Evolutionary conservation across 2,797 vertebrate species (phyloP), one percentile per base, ranked within the genome.

Genomic region (Arrhamphus sclerolepis): DNA sequence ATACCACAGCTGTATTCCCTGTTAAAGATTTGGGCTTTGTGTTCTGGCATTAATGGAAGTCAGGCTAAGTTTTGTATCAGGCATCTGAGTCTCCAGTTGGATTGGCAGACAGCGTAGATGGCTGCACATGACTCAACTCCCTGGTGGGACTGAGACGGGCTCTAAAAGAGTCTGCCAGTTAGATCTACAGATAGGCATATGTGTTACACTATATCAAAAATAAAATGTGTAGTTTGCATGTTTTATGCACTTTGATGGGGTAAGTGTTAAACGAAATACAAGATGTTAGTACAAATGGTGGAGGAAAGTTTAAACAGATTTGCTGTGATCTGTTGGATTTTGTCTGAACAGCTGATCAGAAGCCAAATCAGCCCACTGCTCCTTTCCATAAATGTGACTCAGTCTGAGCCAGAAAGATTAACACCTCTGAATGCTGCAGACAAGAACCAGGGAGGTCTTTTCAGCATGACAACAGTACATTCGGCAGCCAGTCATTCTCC

Each of bases 41-140:
- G 66, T 72, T 56, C 0, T 61, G 56, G 58, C 44, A 52, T 62
- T 62, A 66, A 51, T 26, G 22, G 75, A 76, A 74, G 69, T 10
- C 41, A 54, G 62, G 46, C 71, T 47, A 44, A n/a, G 62, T 62
- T 67, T 68, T 76, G 39, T 64, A 39, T n/a, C 16, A 70, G 67
- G 31, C 56, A 28, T 69, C 82, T 46, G 59, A 75, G 66, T 80
- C 69, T 73, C 66, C 54, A 10, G 59, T 77, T 77, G 68, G 70
- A 68, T 61, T 49, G 70, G 24, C 65, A 75, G 56, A 86, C 70
- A 82, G 70, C 67, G 73, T 53, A 47, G 62, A 66, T 48, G 58
- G 46, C 74, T 57, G 38, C 64, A 60, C 73, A 62, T 70, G 72
- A 59, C 78, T 71, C 75, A 11, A 39, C 51, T 68, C 73, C 70